A percentile compares a stretch with the other conserved stretches of the same genome.
Conservation (phyloP, 2,113 vertebrate genomes). For the Microcebus lehilahytsara region DNA sequence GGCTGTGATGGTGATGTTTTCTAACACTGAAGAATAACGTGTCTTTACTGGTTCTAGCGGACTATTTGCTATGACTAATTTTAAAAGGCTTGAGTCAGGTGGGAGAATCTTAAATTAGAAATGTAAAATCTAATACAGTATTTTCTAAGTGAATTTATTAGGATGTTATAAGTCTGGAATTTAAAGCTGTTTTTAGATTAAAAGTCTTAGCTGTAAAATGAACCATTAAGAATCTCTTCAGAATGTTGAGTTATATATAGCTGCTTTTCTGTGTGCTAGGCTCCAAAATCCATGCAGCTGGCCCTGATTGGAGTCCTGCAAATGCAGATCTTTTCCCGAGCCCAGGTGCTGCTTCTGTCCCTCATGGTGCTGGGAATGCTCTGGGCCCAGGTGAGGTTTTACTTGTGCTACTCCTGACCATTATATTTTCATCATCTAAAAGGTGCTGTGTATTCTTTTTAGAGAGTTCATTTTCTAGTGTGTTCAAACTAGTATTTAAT, state of each 20-base stretch:
- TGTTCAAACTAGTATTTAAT: not conserved
- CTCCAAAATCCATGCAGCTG: slow-evolving; percentile 73
- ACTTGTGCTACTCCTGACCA: no score
- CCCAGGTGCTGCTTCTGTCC: slow-evolving; percentile 80
- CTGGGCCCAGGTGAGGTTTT: slow-evolving; percentile 86
- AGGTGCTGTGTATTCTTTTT: not conserved
- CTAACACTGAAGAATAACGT: not conserved
- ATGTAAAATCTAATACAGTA: not conserved
- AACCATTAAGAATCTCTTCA: not conserved
- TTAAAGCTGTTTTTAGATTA: not conserved
- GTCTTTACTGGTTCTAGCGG: not conserved
- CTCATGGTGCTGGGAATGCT: slow-evolving; percentile 79
- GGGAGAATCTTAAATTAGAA: not conserved
- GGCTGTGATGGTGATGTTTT: not conserved
- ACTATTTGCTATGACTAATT: not conserved
- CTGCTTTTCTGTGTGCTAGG: slow-evolving; percentile 55
- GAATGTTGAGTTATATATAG: not conserved
- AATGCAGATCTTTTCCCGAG: slow-evolving; percentile 81
- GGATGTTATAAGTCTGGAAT: not conserved
- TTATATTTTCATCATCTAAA: not conserved
- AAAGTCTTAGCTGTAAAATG: not conserved
- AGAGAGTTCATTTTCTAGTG: not conserved
- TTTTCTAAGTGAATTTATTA: not conserved
- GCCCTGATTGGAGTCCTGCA: slow-evolving; percentile 86
- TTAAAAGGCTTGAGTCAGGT: not conserved